phyloP scores from a whole-genome alignment of 2,888 invertebrate genomes.

The Cinara cedri region DNA sequence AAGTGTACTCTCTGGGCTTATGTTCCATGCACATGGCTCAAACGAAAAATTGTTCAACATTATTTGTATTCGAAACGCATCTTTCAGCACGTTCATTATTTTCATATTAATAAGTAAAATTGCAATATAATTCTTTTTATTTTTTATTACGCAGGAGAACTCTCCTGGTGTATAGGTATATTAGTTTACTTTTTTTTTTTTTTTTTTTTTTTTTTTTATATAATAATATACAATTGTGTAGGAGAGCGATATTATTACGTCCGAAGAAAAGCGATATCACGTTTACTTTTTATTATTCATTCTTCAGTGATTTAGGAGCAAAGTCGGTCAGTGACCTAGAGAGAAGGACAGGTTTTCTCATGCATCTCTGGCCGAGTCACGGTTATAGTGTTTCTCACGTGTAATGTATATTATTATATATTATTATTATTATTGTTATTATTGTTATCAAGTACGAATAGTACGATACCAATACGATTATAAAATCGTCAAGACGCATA shows the following conservation, averaged over 20 bases:
- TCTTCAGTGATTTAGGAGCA: slow-evolving; percentile 45
- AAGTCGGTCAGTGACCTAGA: slow-evolving; percentile 54
- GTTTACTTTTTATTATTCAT: slow-evolving; percentile 48
- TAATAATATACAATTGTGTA: slow-evolving; percentile 10
- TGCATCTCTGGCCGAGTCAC: slow-evolving; percentile 43
- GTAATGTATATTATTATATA: slow-evolving; percentile 13
- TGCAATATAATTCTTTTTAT: background rate
- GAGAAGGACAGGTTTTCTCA: slow-evolving; percentile 50
- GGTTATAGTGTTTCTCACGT: slow-evolving; percentile 30
- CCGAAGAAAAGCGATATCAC: slow-evolving; percentile 43
- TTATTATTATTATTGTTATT: slow-evolving; percentile 26
- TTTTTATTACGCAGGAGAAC: no score
- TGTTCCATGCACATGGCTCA: no score
- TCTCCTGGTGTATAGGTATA: background rate
- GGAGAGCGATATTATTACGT: slow-evolving; percentile 41
- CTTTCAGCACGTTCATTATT: no score
- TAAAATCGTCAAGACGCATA: slow-evolving; percentile 30
- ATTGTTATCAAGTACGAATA: slow-evolving; percentile 38
- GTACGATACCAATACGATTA: slow-evolving; percentile 27
- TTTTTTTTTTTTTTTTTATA: slow-evolving; percentile 15
- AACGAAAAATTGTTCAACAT: no score
- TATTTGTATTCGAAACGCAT: no score
- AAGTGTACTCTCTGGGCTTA: no score
- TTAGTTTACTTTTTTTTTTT: background rate
- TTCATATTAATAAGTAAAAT: background rate